Evolutionary conservation across 2,797 vertebrate species (phyloP).

Genomic region (Hippopotamyrus pictus): DNA sequence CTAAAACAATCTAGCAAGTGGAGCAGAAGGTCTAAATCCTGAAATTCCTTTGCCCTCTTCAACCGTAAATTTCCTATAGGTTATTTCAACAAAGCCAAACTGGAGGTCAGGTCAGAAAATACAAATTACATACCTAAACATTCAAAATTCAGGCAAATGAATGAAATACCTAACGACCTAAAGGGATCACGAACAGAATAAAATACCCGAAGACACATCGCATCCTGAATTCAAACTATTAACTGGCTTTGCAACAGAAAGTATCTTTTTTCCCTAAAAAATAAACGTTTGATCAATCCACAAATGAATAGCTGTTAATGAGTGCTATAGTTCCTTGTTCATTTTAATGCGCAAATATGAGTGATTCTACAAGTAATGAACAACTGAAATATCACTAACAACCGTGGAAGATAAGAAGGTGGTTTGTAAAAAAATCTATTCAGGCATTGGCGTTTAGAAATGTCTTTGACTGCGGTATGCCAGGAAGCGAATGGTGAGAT

Average conservation of each 20-base stretch:
- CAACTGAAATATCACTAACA: not conserved
- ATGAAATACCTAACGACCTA: not conserved
- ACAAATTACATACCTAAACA: constrained; percentile 27
- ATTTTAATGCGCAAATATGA: not conserved
- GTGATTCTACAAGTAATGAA: not conserved
- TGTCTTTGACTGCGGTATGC: constrained; percentile 8
- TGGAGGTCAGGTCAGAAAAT: constrained; percentile 45
- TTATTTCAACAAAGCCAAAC: constrained; percentile 47
- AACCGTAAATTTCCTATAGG: constrained; percentile 58
- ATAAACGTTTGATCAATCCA: not conserved
- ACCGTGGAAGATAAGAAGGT: not conserved
- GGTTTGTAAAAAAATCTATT: not conserved
- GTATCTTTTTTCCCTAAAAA: not conserved
- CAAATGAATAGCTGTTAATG: not conserved
- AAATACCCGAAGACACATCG: not conserved
- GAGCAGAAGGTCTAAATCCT: constrained; percentile 53
- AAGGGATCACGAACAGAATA: not conserved
- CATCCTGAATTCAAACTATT: not conserved
- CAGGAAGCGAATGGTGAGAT: not conserved
- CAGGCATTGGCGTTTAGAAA: not conserved
- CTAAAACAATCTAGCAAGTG: constrained; percentile 44
- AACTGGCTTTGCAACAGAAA: not conserved
- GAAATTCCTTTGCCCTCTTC: constrained; percentile 61
- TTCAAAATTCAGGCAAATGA: not conserved
- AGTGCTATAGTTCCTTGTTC: not conserved